Percentiles rank a stretch among this genome's conserved stretches.
Conservation (phyloP, 2,888 invertebrate species). For the Tinea semifulvella region DNA sequence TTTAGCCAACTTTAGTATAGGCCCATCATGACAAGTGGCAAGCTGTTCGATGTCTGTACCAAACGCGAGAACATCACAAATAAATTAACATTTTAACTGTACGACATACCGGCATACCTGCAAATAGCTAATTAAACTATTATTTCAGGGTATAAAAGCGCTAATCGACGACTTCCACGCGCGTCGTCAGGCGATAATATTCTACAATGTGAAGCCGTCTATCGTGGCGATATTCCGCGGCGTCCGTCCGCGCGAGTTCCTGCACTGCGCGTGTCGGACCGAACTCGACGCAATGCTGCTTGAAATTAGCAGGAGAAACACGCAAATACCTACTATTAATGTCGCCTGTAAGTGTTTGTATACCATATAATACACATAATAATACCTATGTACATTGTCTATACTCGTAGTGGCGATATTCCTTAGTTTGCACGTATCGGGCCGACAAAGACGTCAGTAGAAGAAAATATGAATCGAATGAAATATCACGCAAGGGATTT, state of each 20-base stretch:
- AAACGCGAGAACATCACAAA: no score
- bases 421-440: no score
- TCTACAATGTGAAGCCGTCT: slow-evolving; percentile 79
- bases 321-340: not conserved
- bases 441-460: no score
- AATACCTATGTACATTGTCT: no score
- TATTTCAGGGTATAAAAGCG: slow-evolving; percentile 71
- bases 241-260: slow-evolving; percentile 73
- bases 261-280: slow-evolving; percentile 40
- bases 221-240: slow-evolving; percentile 76
- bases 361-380: not conserved
- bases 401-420: no score
- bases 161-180: slow-evolving; percentile 74
- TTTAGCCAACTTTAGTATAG: no score
- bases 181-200: slow-evolving; percentile 74
- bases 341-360: not conserved
- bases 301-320: not conserved
- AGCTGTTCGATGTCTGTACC: no score
- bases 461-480: no score
- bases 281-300: slow-evolving; percentile 34
- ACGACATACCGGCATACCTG: no score
- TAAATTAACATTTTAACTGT: no score
- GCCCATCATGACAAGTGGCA: no score
- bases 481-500: no score
- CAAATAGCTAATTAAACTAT: not conserved